phyloP scores from a whole-genome alignment of 2,888 invertebrate species.

The Drosophila formosana region DNA sequence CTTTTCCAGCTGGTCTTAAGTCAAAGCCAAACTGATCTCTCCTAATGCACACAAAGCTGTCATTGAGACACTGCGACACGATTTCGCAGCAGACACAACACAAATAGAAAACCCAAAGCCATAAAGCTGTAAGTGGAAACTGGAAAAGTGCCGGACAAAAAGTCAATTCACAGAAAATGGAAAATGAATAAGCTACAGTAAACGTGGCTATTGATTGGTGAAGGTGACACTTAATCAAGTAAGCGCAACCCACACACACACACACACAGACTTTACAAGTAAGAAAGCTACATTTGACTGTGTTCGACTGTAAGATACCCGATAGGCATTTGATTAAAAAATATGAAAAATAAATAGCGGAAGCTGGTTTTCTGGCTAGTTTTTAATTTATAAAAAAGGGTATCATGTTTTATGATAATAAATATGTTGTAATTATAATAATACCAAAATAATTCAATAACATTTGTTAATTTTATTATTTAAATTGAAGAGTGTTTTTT shows the following conservation, averaged over 20 bases:
- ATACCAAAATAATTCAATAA: too few relatives aligned
- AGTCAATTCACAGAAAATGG: slow-evolving; percentile 40
- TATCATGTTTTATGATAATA: too few relatives aligned
- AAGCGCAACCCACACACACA: slow-evolving; percentile 48
- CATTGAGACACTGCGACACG: slow-evolving; percentile 25
- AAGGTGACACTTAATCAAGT: slow-evolving; percentile 60
- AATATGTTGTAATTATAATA: too few relatives aligned
- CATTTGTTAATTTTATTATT: too few relatives aligned
- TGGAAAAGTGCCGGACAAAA: slow-evolving; percentile 55
- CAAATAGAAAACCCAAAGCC: slow-evolving; percentile 10
- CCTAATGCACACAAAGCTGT: slow-evolving; percentile 14
- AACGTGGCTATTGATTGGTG: slow-evolving; percentile 51
- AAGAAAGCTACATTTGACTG: background rate
- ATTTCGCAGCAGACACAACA: slow-evolving; percentile 16
- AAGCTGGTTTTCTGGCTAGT: too few relatives aligned
- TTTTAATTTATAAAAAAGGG: too few relatives aligned
- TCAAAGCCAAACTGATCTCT: background rate
- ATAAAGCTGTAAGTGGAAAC: slow-evolving; percentile 39
- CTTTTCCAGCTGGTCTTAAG: background rate
- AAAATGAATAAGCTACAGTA: slow-evolving; percentile 38
- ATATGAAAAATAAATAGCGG: too few relatives aligned
- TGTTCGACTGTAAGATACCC: background rate
- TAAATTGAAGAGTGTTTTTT: too few relatives aligned
- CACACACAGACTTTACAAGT: background rate
- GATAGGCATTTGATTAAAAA: background rate